Percentiles rank a stretch among this genome's conserved stretches.
Conservation (phyloP, 1,140 invertebrate genomes). For the Lasaia peninsularis region DNA sequence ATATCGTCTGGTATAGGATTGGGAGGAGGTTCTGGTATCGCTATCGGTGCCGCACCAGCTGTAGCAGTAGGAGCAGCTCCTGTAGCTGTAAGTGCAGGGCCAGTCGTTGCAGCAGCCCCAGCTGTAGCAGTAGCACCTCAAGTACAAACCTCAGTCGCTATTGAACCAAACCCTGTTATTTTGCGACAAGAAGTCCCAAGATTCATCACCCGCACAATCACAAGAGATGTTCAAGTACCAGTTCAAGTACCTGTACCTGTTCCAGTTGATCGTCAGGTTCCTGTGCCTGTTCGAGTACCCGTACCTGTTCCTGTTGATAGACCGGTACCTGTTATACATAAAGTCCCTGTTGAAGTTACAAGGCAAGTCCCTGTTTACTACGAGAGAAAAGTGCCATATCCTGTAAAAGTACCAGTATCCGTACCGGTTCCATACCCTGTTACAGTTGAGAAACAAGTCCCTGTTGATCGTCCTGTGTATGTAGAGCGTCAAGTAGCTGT, state of each 20-base stretch:
- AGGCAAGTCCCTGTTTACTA: slow-evolving; percentile 79
- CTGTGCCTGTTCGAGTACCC: slow-evolving; percentile 72
- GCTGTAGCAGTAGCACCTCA: slow-evolving; percentile 54
- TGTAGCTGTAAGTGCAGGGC: slow-evolving; percentile 50
- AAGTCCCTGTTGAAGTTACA: slow-evolving; percentile 74
- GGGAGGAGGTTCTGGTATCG: slow-evolving; percentile 19
- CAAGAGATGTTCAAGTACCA: slow-evolving; percentile 79
- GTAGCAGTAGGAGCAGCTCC: slow-evolving; percentile 29
- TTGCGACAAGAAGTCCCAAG: slow-evolving; percentile 79
- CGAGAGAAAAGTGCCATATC: slow-evolving; percentile 61
- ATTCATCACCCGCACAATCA: slow-evolving; percentile 75
- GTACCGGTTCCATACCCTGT: slow-evolving; percentile 67
- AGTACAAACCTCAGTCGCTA: slow-evolving; percentile 76
- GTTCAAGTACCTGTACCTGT: slow-evolving; percentile 79
- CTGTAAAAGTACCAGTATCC: slow-evolving; percentile 55
- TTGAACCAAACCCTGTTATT: slow-evolving; percentile 79
- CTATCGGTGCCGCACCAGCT: slow-evolving; percentile 39
- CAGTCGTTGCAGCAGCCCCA: slow-evolving; percentile 44
- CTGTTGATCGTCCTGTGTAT: slow-evolving; percentile 67
- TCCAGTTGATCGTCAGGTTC: slow-evolving; percentile 61
- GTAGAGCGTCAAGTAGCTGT: slow-evolving; percentile 62
- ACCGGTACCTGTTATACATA: slow-evolving; percentile 58
- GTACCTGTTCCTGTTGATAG: slow-evolving; percentile 68
- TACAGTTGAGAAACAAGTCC: slow-evolving; percentile 59
- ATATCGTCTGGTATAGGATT: slow-evolving; percentile 20